Evolutionary conservation across 2,797 vertebrate species (phyloP).

Genomic region (Myotis findleyi): DNA sequence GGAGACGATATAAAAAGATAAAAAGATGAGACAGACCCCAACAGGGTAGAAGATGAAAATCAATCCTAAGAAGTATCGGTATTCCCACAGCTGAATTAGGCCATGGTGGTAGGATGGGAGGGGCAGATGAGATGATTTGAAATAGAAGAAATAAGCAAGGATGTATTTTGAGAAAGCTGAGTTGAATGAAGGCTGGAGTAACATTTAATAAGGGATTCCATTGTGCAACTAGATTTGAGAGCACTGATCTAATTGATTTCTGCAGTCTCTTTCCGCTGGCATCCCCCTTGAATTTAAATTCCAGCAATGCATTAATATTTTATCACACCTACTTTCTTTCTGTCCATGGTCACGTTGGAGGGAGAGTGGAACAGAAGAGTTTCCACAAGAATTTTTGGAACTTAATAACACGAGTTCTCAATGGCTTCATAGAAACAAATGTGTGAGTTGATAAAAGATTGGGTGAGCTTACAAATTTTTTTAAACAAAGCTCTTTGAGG

Average conservation of each 20-base stretch:
- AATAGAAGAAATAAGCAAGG: slow-evolving; percentile 20
- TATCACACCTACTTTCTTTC: background rate
- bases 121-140: background rate
- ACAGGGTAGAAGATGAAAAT: background rate
- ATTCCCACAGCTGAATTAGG: background rate
- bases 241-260: background rate
- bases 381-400: slow-evolving; percentile 38
- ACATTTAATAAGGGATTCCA: background rate
- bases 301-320: background rate
- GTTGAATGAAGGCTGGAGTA: background rate
- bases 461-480: background rate
- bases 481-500: background rate
- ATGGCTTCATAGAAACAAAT: background rate
- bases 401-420: background rate
- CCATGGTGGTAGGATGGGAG: background rate
- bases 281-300: background rate
- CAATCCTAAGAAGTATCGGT: background rate
- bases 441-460: background rate
- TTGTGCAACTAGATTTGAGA: background rate
- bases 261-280: background rate
- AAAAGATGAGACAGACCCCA: background rate
- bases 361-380: background rate
- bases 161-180: background rate
- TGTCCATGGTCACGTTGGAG: background rate
- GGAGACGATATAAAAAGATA: background rate